Evolutionary conservation across 2,888 invertebrate species (phyloP).

Genomic region (Pandemis corylana): DNA sequence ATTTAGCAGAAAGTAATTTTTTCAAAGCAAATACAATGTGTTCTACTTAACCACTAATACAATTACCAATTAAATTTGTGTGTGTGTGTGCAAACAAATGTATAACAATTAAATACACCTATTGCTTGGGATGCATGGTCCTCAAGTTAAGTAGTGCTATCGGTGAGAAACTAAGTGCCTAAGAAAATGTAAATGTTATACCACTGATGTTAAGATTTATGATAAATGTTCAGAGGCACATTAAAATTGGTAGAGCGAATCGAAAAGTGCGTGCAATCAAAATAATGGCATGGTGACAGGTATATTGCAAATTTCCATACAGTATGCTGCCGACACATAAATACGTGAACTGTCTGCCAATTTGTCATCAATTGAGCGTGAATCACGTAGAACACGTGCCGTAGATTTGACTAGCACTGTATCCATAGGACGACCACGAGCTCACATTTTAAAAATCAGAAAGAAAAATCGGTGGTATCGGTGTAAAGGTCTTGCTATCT

Average conservation of each 20-base stretch:
- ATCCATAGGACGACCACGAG: neutral
- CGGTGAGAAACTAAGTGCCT: neutral
- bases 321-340: conserved; percentile 3
- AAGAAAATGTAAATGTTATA: neutral
- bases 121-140: too few relatives aligned
- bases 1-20: too few relatives aligned
- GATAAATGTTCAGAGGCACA: conserved; percentile 9
- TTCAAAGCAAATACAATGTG: too few relatives aligned
- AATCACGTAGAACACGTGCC: conserved; percentile 40
- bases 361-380: conserved; percentile 47
- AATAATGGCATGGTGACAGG: conserved; percentile 12
- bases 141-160: too few relatives aligned
- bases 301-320: conserved; percentile 27
- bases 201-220: neutral
- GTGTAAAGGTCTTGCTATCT: neutral
- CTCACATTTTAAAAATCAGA: conserved; percentile 1
- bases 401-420: conserved; percentile 5
- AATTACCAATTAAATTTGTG: too few relatives aligned
- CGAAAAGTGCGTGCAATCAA: conserved; percentile 23
- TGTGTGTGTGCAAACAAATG: too few relatives aligned
- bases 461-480: neutral
- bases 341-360: conserved; percentile 38
- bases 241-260: conserved; percentile 39
- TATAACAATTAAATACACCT: too few relatives aligned
- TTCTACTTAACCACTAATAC: too few relatives aligned